Conservation (phyloP, 2,797 vertebrate species). For the Acipenser ruthenus region DNA sequence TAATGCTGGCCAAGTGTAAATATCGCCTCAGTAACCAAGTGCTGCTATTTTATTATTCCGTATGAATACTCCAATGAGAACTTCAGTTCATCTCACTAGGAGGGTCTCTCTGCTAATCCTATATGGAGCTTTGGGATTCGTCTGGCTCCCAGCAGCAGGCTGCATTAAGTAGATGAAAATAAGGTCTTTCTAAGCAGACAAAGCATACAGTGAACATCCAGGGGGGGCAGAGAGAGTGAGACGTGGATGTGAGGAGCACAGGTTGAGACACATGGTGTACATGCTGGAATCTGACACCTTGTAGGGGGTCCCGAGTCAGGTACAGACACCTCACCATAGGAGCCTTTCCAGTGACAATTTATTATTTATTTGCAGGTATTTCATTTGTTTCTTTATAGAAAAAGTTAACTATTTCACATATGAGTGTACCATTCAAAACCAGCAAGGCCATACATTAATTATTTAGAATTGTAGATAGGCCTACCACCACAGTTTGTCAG, state of each 20-base stretch:
- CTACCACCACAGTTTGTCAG: no score
- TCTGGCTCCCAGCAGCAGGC: neutral
- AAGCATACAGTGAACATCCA: neutral
- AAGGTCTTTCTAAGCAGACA: constrained; percentile 6
- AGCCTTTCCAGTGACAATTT: no score
- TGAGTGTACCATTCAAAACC: no score
- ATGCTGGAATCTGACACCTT: neutral
- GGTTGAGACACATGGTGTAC: neutral
- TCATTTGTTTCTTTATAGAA: no score
- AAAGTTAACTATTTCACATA: no score
- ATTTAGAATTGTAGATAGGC: no score
- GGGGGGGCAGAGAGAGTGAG: neutral
- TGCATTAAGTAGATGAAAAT: neutral
- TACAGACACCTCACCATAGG: neutral
- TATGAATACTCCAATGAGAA: neutral
- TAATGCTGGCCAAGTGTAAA: no score
- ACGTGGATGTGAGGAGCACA: neutral
- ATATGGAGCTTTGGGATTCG: constrained; percentile 25
- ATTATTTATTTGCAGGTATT: no score
- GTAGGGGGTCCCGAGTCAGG: neutral
- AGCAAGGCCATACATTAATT: no score
- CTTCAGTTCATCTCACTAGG: constrained; percentile 39
- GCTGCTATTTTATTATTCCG: no score
- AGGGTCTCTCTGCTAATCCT: constrained; percentile 30
- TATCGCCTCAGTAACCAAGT: no score